Evolutionary conservation across 1,140 invertebrate species (phyloP).

Genomic region (Apis cerana): DNA sequence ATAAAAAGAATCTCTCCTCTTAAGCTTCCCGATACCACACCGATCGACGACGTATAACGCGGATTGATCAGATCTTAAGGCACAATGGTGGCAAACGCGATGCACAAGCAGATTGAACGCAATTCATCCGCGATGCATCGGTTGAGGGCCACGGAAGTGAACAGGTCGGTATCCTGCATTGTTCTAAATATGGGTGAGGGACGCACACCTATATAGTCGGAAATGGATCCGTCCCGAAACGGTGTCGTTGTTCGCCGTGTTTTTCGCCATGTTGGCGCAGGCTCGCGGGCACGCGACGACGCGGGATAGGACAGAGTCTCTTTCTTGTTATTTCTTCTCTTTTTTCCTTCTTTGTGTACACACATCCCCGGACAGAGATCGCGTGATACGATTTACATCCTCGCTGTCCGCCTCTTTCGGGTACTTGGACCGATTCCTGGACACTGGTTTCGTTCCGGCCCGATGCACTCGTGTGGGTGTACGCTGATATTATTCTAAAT

Average conservation of each 20-base stretch:
- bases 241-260: slow-evolving; percentile 42
- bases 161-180: slow-evolving; percentile 43
- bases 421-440: background rate
- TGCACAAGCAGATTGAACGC: no score
- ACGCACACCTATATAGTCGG: slow-evolving; percentile 19
- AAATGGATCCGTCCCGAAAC: slow-evolving; percentile 46
- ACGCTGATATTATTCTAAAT: no score
- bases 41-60: no score
- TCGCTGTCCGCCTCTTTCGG: background rate
- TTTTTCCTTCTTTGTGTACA: slow-evolving; percentile 21
- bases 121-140: background rate
- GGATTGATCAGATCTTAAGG: no score
- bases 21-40: no score
- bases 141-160: slow-evolving; percentile 39
- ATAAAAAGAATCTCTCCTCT: no score
- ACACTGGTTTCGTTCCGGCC: background rate
- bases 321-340: no score
- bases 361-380: no score
- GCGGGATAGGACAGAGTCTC: background rate
- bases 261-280: background rate
- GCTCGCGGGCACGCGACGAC: no score
- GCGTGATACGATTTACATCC: slow-evolving; percentile 1
- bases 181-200: slow-evolving; percentile 54
- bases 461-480: no score
- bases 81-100: no score